Percentiles rank a stretch among this genome's conserved stretches.
These are phyloP conservation scores for Lypha dubia DNA, from an alignment of 2,888 invertebrate genomes.

Conservation along the genomic window DNA sequence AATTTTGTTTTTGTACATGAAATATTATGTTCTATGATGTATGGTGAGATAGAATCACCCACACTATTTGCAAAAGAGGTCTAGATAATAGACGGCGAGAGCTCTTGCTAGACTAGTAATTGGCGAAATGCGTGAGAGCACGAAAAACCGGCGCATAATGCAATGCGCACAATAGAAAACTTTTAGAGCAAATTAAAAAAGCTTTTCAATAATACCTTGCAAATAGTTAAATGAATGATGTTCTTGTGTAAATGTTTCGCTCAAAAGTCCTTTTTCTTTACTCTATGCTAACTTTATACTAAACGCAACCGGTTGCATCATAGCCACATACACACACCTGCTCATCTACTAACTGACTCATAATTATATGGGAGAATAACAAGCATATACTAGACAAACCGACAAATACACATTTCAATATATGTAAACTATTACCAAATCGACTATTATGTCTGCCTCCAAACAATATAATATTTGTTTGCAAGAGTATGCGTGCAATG, in stretches of 20 bases:
- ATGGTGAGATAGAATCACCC: slow-evolving; percentile 46
- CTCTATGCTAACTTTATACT: slow-evolving; percentile 75
- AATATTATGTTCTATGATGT: slow-evolving; percentile 15
- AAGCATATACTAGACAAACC: slow-evolving; percentile 9
- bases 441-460: slow-evolving; percentile 58
- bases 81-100: neutral
- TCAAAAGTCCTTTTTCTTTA: slow-evolving; percentile 66
- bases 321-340: slow-evolving; percentile 51
- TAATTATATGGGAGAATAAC: slow-evolving; percentile 41
- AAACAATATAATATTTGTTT: slow-evolving; percentile 5
- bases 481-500: neutral
- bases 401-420: slow-evolving; percentile 23
- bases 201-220: slow-evolving; percentile 16
- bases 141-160: slow-evolving; percentile 11
- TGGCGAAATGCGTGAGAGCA: slow-evolving; percentile 48
- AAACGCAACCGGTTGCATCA: slow-evolving; percentile 75
- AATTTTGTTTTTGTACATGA: slow-evolving; percentile 30
- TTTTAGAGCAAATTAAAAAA: slow-evolving; percentile 69
- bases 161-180: slow-evolving; percentile 32
- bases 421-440: slow-evolving; percentile 46
- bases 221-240: slow-evolving; percentile 52
- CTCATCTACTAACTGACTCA: slow-evolving; percentile 70
- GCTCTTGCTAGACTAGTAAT: neutral
- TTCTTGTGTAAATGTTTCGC: slow-evolving; percentile 63
- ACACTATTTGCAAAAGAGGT: slow-evolving; percentile 40